Percentiles rank a stretch among this genome's conserved stretches.
These are phyloP conservation scores for Xiphophorus couchianus DNA, from an alignment of 2,113 vertebrate species.

Conservation along the genomic window DNA sequence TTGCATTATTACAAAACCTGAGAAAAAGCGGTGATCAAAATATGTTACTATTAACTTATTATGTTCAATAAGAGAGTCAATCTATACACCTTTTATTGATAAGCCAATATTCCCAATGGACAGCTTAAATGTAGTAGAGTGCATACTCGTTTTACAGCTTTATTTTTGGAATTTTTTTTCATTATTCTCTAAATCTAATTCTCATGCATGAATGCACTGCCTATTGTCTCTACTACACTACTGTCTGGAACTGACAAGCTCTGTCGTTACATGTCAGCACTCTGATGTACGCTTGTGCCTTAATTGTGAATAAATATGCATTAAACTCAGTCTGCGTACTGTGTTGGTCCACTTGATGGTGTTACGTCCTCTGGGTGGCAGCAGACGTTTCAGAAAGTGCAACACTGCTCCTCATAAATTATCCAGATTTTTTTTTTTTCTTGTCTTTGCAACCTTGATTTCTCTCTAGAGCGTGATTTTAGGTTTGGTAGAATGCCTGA, in stretches of 20 bases:
- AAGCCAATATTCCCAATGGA: slow-evolving; percentile 14
- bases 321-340: slow-evolving; percentile 2
- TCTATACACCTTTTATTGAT: slow-evolving; percentile 16
- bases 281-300: slow-evolving; percentile 63
- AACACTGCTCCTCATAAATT: neutral
- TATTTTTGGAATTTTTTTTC: no score
- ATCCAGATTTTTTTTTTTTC: neutral
- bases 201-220: slow-evolving; percentile 8
- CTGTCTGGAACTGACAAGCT: slow-evolving; percentile 55
- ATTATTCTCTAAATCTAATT: slow-evolving; percentile 12
- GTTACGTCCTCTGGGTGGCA: neutral
- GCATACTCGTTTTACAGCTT: neutral
- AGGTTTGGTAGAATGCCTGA: no score
- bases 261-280: slow-evolving; percentile 30
- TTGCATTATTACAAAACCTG: neutral
- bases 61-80: slow-evolving; percentile 10
- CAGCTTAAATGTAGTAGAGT: neutral
- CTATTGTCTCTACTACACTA: slow-evolving; percentile 40
- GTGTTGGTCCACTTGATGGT: neutral
- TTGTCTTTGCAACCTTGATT: neutral
- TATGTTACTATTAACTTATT: neutral
- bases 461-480: neutral
- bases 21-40: neutral
- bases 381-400: neutral
- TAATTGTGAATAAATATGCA: slow-evolving; percentile 62